A percentile compares a stretch with the other conserved stretches of the same genome.
These are phyloP conservation scores for Neotragus pygmaeus DNA, from an alignment of 2,113 vertebrate species.

Conservation along the genomic window DNA sequence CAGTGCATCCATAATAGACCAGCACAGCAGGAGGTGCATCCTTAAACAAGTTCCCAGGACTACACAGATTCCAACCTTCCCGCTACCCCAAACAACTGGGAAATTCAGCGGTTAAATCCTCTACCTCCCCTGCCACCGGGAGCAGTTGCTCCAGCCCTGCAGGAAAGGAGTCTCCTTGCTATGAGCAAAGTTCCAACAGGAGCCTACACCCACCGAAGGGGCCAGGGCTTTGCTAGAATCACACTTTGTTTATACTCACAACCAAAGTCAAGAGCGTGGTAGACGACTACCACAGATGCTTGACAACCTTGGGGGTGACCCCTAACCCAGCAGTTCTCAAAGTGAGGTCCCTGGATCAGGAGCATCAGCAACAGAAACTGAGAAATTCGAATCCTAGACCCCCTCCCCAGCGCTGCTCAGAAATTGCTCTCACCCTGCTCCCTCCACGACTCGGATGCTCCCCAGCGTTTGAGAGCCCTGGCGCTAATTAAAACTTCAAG, in stretches of 20 bases:
- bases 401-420: background rate
- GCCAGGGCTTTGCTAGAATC: rapidly evolving
- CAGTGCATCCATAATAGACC: background rate
- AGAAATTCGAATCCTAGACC: background rate
- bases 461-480: rapidly evolving
- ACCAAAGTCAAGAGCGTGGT: background rate
- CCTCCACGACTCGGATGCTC: rapidly evolving
- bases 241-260: rapidly evolving
- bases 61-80: background rate
- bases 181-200: rapidly evolving
- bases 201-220: too few relatives aligned
- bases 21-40: background rate
- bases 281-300: rapidly evolving
- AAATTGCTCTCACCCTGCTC: too few relatives aligned
- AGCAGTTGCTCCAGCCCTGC: rapidly evolving
- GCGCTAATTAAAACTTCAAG: too few relatives aligned
- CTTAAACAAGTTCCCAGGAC: background rate
- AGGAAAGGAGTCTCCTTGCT: too few relatives aligned
- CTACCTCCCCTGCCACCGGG: background rate
- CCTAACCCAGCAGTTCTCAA: background rate
- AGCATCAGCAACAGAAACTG: rapidly evolving
- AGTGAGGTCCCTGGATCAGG: background rate
- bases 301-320: rapidly evolving
- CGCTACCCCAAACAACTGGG: rapidly evolving
- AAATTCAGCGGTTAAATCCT: rapidly evolving